A percentile compares a stretch with the other conserved stretches of the same genome.
Conservation (phyloP, 1,140 invertebrate species). For the Phortica variegata region DNA sequence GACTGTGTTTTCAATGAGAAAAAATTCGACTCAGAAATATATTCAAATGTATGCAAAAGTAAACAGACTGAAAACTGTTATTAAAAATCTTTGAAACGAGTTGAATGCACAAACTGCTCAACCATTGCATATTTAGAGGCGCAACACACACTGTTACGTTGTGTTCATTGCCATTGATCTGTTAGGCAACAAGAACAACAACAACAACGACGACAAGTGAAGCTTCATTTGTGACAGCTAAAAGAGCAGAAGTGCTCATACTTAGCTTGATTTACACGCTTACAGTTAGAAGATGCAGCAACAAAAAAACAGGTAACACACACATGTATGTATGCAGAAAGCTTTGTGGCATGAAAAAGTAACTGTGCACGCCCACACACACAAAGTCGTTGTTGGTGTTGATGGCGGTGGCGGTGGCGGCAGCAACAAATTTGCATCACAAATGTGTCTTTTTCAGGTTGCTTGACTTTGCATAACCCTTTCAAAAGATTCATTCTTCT, state of each 20-base stretch:
- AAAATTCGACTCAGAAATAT: too few relatives aligned
- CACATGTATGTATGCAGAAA: neutral
- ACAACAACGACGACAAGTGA: constrained; percentile 6
- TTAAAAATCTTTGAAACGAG: too few relatives aligned
- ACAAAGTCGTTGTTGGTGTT: constrained; percentile 11
- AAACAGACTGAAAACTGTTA: too few relatives aligned
- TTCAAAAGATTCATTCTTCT: constrained; percentile 22
- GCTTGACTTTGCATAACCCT: constrained; percentile 54
- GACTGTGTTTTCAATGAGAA: too few relatives aligned
- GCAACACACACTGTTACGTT: neutral
- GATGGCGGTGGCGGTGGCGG: too few relatives aligned
- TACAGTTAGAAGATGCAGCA: constrained; percentile 28
- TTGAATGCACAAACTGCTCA: too few relatives aligned
- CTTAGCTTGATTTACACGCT: constrained; percentile 53
- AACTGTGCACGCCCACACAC: neutral
- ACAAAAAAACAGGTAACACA: neutral
- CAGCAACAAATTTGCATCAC: constrained; percentile 50
- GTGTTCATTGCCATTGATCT: too few relatives aligned
- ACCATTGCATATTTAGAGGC: constrained; percentile 43
- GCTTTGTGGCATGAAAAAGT: neutral
- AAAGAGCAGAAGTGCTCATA: constrained; percentile 52
- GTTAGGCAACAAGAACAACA: constrained; percentile 8
- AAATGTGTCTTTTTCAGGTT: constrained; percentile 55
- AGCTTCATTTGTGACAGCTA: constrained; percentile 34
- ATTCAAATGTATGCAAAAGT: too few relatives aligned